These are phyloP conservation scores for Mycetomoellerius zeteki DNA, from an alignment of 1,140 invertebrate species.

Conservation along the genomic window DNA sequence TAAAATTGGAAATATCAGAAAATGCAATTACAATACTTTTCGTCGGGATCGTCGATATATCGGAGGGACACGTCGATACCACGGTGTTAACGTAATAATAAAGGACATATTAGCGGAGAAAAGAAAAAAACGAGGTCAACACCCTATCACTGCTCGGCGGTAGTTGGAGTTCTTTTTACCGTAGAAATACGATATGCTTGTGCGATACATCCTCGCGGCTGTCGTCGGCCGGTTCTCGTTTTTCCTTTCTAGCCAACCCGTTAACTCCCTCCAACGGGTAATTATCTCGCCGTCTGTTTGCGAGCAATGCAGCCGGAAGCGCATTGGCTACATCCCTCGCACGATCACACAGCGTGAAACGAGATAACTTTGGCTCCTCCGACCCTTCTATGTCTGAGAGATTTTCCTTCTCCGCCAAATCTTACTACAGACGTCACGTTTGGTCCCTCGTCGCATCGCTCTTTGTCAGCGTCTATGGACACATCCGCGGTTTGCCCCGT, in stretches of 20 bases:
- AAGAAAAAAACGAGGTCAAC: neutral
- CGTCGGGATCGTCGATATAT: conserved; percentile 4
- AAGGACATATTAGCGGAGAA: neutral
- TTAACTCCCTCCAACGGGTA: conserved; percentile 73
- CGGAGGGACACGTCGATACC: conserved; percentile 1
- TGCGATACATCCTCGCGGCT: conserved; percentile 33
- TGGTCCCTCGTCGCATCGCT: neutral
- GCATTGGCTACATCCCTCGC: neutral
- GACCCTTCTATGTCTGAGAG: too few relatives aligned
- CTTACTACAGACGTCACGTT: conserved; percentile 5
- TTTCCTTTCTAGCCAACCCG: neutral
- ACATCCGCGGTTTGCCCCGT: conserved; percentile 25
- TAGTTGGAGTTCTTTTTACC: conserved; percentile 20
- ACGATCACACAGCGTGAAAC: conserved; percentile 57
- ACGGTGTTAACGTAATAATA: conserved; percentile 24
- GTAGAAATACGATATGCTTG: conserved; percentile 40
- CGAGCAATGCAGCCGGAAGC: conserved; percentile 69
- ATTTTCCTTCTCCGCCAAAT: conserved; percentile 8
- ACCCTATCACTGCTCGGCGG: neutral
- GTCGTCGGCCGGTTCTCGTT: conserved; percentile 28
- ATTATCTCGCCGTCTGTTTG: conserved; percentile 80
- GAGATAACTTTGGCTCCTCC: conserved; percentile 52
- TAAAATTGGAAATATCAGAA: conserved; percentile 16
- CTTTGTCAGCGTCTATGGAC: conserved; percentile 11
- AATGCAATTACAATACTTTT: conserved; percentile 31